These are phyloP conservation scores for Stenodema calcarata DNA, from an alignment of 2,888 invertebrate genomes.

Conservation along the genomic window DNA sequence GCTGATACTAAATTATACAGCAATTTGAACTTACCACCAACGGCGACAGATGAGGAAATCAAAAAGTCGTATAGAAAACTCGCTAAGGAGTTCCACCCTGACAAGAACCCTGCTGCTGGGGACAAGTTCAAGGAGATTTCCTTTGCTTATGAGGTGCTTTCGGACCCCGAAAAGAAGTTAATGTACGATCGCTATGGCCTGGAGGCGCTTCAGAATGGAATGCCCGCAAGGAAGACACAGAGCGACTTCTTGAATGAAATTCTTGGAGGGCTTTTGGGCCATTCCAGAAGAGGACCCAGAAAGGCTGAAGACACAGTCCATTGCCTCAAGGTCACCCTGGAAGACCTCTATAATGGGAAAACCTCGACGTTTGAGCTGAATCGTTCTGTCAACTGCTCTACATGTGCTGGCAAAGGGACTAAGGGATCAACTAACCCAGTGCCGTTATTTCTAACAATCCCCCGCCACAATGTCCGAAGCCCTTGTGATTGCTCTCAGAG, in stretches of 20 bases:
- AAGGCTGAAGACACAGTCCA: constrained; percentile 85
- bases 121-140: constrained; percentile 96
- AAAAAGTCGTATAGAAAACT: constrained; percentile 92
- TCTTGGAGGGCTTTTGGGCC: constrained; percentile 66
- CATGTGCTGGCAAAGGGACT: constrained; percentile 75
- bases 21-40: constrained; percentile 80
- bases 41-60: constrained; percentile 83
- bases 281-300: constrained; percentile 65
- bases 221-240: constrained; percentile 63
- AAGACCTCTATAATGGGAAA: constrained; percentile 91
- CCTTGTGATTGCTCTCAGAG: too few relatives aligned
- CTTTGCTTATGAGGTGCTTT: constrained; percentile 91
- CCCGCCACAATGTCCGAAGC: too few relatives aligned
- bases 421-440: constrained; percentile 73
- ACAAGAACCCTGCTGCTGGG: constrained; percentile 87
- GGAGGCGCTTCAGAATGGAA: constrained; percentile 82
- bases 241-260: constrained; percentile 66
- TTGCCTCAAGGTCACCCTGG: constrained; percentile 82
- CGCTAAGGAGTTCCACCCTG: constrained; percentile 92
- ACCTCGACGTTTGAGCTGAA: constrained; percentile 80
- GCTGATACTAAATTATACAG: constrained; percentile 88
- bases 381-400: constrained; percentile 80
- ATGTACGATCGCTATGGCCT: constrained; percentile 85
- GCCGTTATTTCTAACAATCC: too few relatives aligned
- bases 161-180: constrained; percentile 84